These are phyloP conservation scores for Acropora tenuis DNA, from an alignment of 64 coral and sea anemone genomes.

Conservation along the genomic window DNA sequence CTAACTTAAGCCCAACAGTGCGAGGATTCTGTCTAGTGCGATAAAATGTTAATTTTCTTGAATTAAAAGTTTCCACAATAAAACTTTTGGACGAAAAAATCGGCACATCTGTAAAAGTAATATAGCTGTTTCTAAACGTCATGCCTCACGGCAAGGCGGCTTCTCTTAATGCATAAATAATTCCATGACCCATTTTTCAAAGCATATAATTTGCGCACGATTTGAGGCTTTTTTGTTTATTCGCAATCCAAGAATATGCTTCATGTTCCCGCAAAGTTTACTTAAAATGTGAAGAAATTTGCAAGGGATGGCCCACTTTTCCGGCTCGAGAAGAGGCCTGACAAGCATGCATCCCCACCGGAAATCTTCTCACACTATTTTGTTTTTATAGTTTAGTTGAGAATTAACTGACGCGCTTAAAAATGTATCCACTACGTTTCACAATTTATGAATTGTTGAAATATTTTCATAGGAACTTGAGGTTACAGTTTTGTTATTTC, in stretches of 20 bases:
- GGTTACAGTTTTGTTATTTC: neutral
- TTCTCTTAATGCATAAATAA: constrained; percentile 28
- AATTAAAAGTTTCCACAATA: neutral
- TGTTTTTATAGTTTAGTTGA: neutral
- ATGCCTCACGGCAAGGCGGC: constrained; percentile 26
- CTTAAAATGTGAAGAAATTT: neutral
- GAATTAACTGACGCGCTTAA: neutral
- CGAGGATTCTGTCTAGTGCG: neutral
- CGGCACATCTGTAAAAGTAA: constrained; percentile 56
- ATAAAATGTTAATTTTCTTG: constrained; percentile 16
- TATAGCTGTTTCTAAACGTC: neutral
- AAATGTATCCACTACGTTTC: neutral
- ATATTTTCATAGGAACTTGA: neutral
- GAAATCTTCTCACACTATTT: neutral
- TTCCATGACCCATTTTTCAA: neutral
- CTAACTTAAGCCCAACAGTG: neutral
- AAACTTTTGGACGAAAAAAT: neutral
- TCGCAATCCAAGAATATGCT: neutral
- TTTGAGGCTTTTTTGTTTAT: too few species aligned
- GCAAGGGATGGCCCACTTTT: neutral
- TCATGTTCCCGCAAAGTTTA: neutral
- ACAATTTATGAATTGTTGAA: neutral
- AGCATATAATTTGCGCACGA: neutral
- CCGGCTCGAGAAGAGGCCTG: neutral
- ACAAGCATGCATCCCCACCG: neutral